Conservation (phyloP, 2,888 invertebrate species). For the Neoscelio sp. region DNA sequence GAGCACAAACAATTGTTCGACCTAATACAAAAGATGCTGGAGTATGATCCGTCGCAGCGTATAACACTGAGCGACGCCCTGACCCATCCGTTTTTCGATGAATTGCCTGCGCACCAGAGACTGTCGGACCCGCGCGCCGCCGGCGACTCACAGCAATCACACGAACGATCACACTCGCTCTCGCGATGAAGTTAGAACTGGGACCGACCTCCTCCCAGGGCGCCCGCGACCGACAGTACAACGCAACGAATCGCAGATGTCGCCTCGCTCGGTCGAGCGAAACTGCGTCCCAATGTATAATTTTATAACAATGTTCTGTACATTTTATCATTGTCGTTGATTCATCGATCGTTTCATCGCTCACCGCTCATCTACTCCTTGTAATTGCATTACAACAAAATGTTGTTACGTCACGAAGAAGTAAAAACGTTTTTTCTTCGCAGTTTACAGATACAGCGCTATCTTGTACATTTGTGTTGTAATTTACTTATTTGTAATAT, state of each 20-base stretch:
- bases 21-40: conserved; percentile 97
- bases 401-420: conserved; percentile 30
- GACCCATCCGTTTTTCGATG: conserved; percentile 96
- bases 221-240: conserved; percentile 70
- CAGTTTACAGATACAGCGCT: conserved; percentile 18
- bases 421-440: conserved; percentile 34
- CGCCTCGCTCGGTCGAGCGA: conserved; percentile 74
- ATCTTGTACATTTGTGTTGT: conserved; percentile 32
- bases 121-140: conserved; percentile 85
- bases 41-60: conserved; percentile 97
- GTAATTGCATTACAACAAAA: conserved; percentile 73
- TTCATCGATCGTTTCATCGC: conserved; percentile 39
- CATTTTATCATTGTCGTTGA: conserved; percentile 77
- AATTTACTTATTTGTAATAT: too few relatives aligned
- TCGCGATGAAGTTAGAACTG: conserved; percentile 87
- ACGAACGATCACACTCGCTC: conserved; percentile 89
- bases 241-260: too few relatives aligned
- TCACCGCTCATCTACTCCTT: conserved; percentile 33
- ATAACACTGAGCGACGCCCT: conserved; percentile 95
- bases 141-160: conserved; percentile 84
- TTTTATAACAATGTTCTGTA: conserved; percentile 81
- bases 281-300: conserved; percentile 78
- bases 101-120: conserved; percentile 91
- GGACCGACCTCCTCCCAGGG: conserved; percentile 79
- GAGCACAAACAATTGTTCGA: conserved; percentile 98